Conservation (phyloP, 2,113 vertebrate genomes). For the Plotosus lineatus region DNA sequence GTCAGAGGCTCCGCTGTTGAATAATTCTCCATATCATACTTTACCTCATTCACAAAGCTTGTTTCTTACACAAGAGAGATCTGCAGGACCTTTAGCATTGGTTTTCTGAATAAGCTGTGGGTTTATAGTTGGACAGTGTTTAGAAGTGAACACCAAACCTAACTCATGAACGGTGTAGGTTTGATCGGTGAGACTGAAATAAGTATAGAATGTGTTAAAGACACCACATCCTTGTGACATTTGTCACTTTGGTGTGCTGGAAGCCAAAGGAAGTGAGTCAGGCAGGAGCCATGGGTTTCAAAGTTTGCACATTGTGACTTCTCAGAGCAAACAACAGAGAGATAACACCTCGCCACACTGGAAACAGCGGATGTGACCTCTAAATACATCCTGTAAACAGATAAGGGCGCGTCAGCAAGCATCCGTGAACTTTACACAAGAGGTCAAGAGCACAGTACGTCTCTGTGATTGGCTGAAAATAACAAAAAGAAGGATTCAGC, state of each 20-base stretch:
- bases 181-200: neutral
- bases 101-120: neutral
- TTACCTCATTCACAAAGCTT: too few relatives aligned
- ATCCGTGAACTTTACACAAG: neutral
- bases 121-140: neutral
- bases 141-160: neutral
- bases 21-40: too few relatives aligned
- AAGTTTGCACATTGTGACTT: constrained; percentile 41
- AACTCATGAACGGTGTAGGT: neutral
- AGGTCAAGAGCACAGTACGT: constrained; percentile 1
- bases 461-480: neutral
- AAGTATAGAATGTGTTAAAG: constrained; percentile 12
- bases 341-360: constrained; percentile 30
- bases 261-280: constrained; percentile 48
- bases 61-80: neutral
- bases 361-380: constrained; percentile 36
- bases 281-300: constrained; percentile 25
- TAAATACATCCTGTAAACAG: constrained; percentile 34
- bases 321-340: constrained; percentile 41
- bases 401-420: constrained; percentile 23
- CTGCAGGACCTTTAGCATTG: neutral
- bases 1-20: too few relatives aligned
- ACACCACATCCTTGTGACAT: constrained; percentile 41
- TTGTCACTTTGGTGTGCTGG: constrained; percentile 34
- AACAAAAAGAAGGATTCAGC: neutral